Conservation (phyloP, 2,113 vertebrate genomes). For the Cyrtonyx montezumae region DNA sequence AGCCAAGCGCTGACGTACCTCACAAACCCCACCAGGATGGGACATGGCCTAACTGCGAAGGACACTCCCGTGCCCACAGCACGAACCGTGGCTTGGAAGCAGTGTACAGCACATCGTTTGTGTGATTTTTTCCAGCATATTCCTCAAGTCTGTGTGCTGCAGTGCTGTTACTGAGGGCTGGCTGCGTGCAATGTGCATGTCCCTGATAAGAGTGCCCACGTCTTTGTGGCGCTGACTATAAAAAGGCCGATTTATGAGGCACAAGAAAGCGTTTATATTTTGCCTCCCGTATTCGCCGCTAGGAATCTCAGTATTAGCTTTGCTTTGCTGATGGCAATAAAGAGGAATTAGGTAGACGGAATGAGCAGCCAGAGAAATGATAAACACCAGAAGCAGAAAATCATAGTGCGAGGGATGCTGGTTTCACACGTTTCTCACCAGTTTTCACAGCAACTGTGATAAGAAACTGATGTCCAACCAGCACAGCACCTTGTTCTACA, state of each 20-base stretch:
- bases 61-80: background rate
- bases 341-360: background rate
- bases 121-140: background rate
- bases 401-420: accelerated
- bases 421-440: accelerated
- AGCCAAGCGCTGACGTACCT: background rate
- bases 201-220: background rate
- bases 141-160: background rate
- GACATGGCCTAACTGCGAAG: background rate
- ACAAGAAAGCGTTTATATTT: background rate
- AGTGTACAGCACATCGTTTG: background rate
- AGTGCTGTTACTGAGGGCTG: background rate
- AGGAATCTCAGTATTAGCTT: background rate
- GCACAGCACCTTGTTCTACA: background rate
- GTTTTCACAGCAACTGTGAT: accelerated
- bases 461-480: background rate
- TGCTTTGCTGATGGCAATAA: background rate
- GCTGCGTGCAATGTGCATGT: background rate
- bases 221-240: background rate
- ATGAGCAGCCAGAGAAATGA: background rate
- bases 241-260: background rate
- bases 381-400: accelerated
- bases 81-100: background rate
- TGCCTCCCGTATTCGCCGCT: background rate
- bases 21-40: accelerated